Conservation (phyloP, 2,888 invertebrate genomes). For the Drosophila melanocephala region DNA sequence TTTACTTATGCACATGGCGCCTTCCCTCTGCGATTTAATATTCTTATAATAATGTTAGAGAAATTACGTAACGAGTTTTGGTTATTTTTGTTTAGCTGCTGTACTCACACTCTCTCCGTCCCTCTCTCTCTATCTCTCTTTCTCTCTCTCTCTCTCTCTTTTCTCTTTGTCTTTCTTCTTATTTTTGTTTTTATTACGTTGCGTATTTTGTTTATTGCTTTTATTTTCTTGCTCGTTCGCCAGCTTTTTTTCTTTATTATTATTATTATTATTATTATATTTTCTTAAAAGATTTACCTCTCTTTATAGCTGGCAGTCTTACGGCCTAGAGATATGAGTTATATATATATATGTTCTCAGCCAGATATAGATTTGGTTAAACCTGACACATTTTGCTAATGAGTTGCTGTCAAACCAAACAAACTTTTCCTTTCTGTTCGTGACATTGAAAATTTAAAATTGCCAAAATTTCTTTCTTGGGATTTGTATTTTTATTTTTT, state of each 20-base stretch:
- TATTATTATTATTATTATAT: conserved; percentile 31
- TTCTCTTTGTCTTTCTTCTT: conserved; percentile 6
- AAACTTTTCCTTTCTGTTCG: conserved; percentile 50
- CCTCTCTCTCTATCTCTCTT: conserved; percentile 12
- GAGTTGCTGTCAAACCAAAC: conserved; percentile 37
- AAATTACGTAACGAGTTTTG: conserved; percentile 65
- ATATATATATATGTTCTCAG: not conserved
- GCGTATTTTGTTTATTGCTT: conserved; percentile 43
- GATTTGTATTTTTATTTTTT: not conserved
- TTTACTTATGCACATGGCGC: conserved; percentile 10
- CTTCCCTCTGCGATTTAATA: conserved; percentile 2
- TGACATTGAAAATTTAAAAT: conserved; percentile 65
- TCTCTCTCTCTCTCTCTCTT: conserved; percentile 13
- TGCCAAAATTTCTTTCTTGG: not conserved
- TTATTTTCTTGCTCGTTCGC: conserved; percentile 21
- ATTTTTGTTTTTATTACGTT: conserved; percentile 40
- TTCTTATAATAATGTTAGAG: conserved; percentile 27
- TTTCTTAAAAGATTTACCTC: conserved; percentile 19
- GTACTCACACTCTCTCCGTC: conserved; percentile 23
- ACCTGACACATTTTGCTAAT: conserved; percentile 56
- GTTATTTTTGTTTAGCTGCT: conserved; percentile 55
- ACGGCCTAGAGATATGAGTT: not conserved
- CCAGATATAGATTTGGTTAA: conserved; percentile 18
- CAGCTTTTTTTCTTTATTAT: not conserved
- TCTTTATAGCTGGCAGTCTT: conserved; percentile 1